Base-by-base conservation (phyloP, 2,888 invertebrate genomes). In the Heliconius charithonia region DNA sequence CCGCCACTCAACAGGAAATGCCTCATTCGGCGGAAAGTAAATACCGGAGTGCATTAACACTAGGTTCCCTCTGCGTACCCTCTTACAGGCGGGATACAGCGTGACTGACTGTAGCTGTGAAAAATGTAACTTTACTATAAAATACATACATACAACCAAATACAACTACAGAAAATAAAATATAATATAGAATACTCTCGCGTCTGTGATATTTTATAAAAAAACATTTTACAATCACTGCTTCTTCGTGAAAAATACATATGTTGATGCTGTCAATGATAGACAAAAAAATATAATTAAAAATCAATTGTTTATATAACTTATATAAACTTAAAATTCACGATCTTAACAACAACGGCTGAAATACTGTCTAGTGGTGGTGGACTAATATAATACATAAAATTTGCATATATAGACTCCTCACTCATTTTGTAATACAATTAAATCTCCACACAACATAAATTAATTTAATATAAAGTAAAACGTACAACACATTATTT, bases 331-430 rank as follows among this genome's bases (percentile, higher is more conserved):
- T 69, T 51, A 0, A 51, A 3, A n/a, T 69, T 67, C 12, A 62
- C 37, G 19, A 62, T 41, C 27, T 69, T 25, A n/a, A 62, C 25
- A 59, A 27, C 25, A 59, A 27, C 25, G 19, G 10, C 22, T 71
- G 65, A 65, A 72, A 72, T 59, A 25, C 32, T 66, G 37, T 63
- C 41, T 27, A 12, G 13, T n/a, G 51, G 13, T 72, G 3, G 72
- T 59, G 41, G n/a, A 66, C 65, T 67, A 56, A 27, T 27, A 70
- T 65, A 25, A 72, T 66, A 73, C 77, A 77, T 67, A 67, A 77
- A 77, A 77, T 77, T 77, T 67, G 27, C 66, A 77, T 77, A 19
- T 56, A 73, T 41, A 77, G 65, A 63, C 25, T 37, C 12, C 62
- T 32, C 77, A 77, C 65, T 65, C 77, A 56, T 71, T 73, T 66